phyloP scores from a whole-genome alignment of 1,140 invertebrate species.

The Leptinotarsa undecemlineata region DNA sequence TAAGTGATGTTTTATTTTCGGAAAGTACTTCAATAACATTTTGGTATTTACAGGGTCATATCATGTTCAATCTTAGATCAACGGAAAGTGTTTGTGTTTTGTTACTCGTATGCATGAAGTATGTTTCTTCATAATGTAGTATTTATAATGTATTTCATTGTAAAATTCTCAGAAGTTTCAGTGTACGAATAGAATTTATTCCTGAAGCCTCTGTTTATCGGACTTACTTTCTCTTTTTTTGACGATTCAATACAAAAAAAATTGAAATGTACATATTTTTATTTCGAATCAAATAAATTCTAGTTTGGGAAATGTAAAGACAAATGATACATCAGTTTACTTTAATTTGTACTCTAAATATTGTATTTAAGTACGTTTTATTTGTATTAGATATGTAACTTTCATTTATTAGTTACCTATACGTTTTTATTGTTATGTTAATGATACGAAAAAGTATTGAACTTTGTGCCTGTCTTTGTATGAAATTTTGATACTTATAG shows the following conservation, averaged over 20 bases:
- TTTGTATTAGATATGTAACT: not conserved
- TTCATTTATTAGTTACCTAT: not conserved
- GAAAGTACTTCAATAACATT: too few species aligned
- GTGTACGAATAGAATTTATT: not conserved
- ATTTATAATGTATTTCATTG: not conserved
- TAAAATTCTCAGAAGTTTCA: not conserved
- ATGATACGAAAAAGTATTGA: slow-evolving; percentile 40
- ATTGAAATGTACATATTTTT: not conserved
- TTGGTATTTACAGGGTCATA: too few species aligned
- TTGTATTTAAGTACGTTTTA: not conserved
- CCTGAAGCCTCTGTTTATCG: not conserved
- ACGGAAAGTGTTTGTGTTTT: not conserved
- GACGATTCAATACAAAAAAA: slow-evolving; percentile 15
- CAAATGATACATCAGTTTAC: slow-evolving; percentile 28
- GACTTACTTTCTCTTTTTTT: slow-evolving; percentile 25
- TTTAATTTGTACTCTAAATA: not conserved
- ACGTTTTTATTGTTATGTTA: not conserved
- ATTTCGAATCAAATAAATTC: not conserved
- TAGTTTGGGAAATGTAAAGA: slow-evolving; percentile 15
- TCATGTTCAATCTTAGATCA: not conserved
- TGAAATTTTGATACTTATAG: slow-evolving; percentile 48
- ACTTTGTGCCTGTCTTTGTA: slow-evolving; percentile 51
- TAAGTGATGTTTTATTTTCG: too few species aligned
- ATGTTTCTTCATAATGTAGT: too few species aligned
- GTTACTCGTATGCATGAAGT: not conserved